Conservation (phyloP, 1,140 invertebrate genomes). For the Bombus picipes region DNA sequence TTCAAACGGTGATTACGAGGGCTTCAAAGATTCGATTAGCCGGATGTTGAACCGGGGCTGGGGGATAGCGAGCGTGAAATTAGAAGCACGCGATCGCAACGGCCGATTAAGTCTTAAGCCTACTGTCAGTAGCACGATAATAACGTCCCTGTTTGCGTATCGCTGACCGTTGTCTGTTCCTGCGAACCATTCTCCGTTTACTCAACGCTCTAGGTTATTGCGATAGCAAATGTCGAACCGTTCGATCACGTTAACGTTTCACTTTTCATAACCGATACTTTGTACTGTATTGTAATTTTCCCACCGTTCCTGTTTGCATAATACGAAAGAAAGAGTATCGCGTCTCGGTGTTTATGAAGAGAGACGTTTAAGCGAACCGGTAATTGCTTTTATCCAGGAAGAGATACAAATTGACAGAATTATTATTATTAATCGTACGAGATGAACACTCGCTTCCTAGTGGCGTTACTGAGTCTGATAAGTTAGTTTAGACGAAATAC, state of each 20-base stretch:
- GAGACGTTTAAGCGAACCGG: neutral
- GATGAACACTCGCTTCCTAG: neutral
- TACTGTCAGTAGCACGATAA: constrained; percentile 68
- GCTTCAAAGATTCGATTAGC: constrained; percentile 68
- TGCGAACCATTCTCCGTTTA: constrained; percentile 3
- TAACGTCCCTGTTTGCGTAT: constrained; percentile 63
- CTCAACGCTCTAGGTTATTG: neutral
- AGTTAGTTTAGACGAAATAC: neutral
- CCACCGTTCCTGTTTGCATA: neutral
- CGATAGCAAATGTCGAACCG: neutral
- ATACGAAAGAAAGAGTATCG: neutral
- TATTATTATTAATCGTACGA: constrained; percentile 50
- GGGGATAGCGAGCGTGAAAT: constrained; percentile 71
- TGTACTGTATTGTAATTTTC: neutral
- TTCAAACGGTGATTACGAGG: constrained; percentile 63
- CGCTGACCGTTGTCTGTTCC: constrained; percentile 9
- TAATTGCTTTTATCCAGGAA: constrained; percentile 26
- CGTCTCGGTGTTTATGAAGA: neutral
- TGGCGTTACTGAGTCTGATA: neutral
- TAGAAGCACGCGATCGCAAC: constrained; percentile 75
- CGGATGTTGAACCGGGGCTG: constrained; percentile 57
- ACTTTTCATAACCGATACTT: neutral
- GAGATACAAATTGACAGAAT: constrained; percentile 42
- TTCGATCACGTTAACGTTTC: neutral
- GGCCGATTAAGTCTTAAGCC: constrained; percentile 71